phyloP scores from a whole-genome alignment of 2,113 vertebrate species.

The Chaenocephalus aceratus region DNA sequence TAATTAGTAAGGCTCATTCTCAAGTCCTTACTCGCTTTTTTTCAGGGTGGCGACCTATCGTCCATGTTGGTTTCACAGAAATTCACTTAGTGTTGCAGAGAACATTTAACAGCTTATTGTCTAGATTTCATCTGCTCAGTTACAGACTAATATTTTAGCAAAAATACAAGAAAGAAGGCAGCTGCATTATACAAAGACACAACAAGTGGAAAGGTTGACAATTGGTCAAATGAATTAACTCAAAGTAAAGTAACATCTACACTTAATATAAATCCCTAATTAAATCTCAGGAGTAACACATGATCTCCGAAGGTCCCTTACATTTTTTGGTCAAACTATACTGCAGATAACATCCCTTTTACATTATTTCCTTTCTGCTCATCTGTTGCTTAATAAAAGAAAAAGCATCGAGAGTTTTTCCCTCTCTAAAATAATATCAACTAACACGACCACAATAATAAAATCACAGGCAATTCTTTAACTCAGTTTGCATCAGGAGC shows the following conservation, averaged over 20 bases:
- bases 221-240: not conserved
- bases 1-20: not conserved
- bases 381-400: constrained; percentile 61
- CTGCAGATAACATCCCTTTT: constrained; percentile 28
- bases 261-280: constrained; percentile 20
- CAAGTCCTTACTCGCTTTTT: not conserved
- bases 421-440: constrained; percentile 74
- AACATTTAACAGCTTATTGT: constrained; percentile 36
- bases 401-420: constrained; percentile 56
- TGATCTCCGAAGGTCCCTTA: constrained; percentile 30
- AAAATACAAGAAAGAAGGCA: constrained; percentile 55
- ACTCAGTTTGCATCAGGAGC: constrained; percentile 39
- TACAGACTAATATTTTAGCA: constrained; percentile 28
- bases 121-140: constrained; percentile 25
- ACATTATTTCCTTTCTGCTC: constrained; percentile 43
- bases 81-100: constrained; percentile 37
- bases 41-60: constrained; percentile 15
- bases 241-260: constrained; percentile 31
- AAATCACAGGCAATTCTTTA: constrained; percentile 73
- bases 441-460: constrained; percentile 58
- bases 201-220: constrained; percentile 29
- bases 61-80: constrained; percentile 35
- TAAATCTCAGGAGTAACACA: constrained; percentile 28
- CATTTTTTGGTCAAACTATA: constrained; percentile 38
- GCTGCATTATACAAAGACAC: constrained; percentile 33